phyloP scores from a whole-genome alignment of 2,797 vertebrate genomes.

The Darevskia nairensis region DNA sequence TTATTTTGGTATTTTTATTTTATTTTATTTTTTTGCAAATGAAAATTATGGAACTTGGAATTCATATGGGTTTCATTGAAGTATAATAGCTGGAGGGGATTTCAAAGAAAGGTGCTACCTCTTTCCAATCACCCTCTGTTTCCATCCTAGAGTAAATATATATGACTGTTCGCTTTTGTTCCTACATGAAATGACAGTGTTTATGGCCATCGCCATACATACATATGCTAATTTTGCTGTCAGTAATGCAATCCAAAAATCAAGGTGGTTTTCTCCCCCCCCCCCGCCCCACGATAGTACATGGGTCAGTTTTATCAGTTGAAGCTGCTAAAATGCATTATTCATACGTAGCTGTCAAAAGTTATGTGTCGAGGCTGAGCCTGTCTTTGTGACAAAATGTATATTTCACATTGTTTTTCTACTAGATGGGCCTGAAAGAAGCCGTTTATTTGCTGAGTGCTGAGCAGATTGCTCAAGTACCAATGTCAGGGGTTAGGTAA shows the following conservation, averaged over 20 bases:
- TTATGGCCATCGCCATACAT: neutral
- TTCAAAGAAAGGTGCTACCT: neutral
- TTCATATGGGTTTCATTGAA: neutral
- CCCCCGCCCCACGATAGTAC: neutral
- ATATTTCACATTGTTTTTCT: neutral
- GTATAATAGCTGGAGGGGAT: neutral
- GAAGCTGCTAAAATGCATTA: slow-evolving; percentile 1
- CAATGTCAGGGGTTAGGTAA: neutral
- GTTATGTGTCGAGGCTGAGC: neutral
- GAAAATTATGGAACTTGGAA: neutral
- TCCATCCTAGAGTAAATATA: neutral
- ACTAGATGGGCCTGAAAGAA: neutral
- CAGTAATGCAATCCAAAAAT: neutral
- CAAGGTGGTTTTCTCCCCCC: neutral
- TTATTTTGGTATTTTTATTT: too few species aligned
- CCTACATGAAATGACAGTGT: neutral
- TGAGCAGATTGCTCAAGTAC: neutral
- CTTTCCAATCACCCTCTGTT: neutral
- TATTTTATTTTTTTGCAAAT: neutral
- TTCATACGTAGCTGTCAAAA: neutral
- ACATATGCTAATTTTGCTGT: neutral
- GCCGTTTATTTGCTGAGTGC: neutral
- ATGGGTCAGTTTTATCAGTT: neutral
- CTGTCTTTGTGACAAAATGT: neutral
- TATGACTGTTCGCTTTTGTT: neutral